phyloP scores from a whole-genome alignment of 2,113 vertebrate genomes.

The Hemiprocne comata region DNA sequence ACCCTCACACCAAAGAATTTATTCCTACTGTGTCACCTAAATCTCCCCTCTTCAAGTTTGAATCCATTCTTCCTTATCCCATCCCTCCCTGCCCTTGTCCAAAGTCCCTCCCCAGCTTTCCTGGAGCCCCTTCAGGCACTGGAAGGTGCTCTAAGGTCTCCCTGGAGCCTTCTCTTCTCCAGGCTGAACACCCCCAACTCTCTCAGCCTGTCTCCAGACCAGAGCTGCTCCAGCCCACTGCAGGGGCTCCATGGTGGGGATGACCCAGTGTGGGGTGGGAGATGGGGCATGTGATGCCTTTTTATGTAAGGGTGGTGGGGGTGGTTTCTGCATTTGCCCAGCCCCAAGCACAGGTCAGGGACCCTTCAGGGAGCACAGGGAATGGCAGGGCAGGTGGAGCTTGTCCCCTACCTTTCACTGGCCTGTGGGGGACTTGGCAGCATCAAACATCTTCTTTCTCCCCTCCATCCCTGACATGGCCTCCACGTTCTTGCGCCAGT shows the following conservation, averaged over 20 bases:
- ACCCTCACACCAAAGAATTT: no score
- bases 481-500: conserved; percentile 97
- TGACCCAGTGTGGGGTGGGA: neutral
- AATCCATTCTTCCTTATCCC: no score
- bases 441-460: conserved; percentile 96
- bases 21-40: no score
- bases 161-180: no score
- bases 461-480: conserved; percentile 98
- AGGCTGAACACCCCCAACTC: no score
- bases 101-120: no score
- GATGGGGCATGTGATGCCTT: neutral
- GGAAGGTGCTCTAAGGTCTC: no score
- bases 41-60: no score
- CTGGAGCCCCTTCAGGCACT: no score
- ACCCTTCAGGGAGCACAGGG: neutral
- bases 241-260: neutral
- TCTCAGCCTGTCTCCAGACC: no score
- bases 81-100: no score
- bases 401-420: conserved; percentile 72
- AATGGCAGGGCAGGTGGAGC: rapidly evolving
- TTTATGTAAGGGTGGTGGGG: neutral
- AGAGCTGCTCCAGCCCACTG: neutral
- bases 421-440: conserved; percentile 82
- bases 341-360: neutral
- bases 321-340: rapidly evolving